Evolutionary conservation across 2,113 vertebrate genomes (phyloP).

Genomic region (Cryptotis parvus): DNA sequence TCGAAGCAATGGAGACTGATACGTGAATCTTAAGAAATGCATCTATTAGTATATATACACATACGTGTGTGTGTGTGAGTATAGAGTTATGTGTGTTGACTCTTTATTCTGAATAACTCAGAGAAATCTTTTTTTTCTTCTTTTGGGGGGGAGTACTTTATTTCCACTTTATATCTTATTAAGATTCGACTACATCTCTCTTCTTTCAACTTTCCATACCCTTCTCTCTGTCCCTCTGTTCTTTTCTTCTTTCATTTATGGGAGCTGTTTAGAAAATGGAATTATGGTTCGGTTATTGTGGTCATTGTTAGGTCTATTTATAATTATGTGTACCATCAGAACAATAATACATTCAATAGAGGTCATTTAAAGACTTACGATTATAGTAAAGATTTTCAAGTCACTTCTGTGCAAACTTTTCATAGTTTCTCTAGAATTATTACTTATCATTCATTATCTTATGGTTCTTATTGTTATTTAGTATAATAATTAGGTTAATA

Average conservation of each 20-base stretch:
- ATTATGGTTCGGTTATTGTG: too few species aligned
- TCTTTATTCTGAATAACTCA: background rate
- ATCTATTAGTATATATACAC: background rate
- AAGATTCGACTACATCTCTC: background rate
- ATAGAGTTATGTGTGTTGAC: background rate
- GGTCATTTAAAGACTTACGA: background rate
- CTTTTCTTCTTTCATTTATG: background rate
- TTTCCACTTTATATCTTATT: background rate
- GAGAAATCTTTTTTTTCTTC: background rate
- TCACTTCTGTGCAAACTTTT: background rate
- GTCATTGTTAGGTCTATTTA: too few species aligned
- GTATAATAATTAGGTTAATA: background rate
- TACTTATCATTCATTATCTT: background rate
- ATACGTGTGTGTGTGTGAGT: too few species aligned
- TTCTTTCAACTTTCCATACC: too few species aligned
- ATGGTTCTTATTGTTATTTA: background rate
- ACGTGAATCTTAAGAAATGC: background rate
- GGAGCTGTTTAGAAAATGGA: too few species aligned
- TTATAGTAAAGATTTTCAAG: too few species aligned
- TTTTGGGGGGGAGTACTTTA: background rate
- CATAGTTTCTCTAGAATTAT: background rate
- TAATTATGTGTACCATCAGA: too few species aligned
- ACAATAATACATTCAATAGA: too few species aligned
- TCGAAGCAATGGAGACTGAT: too few species aligned
- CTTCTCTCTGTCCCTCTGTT: background rate